Conservation (phyloP, 2,888 invertebrate species). For the Baccha elongata region DNA sequence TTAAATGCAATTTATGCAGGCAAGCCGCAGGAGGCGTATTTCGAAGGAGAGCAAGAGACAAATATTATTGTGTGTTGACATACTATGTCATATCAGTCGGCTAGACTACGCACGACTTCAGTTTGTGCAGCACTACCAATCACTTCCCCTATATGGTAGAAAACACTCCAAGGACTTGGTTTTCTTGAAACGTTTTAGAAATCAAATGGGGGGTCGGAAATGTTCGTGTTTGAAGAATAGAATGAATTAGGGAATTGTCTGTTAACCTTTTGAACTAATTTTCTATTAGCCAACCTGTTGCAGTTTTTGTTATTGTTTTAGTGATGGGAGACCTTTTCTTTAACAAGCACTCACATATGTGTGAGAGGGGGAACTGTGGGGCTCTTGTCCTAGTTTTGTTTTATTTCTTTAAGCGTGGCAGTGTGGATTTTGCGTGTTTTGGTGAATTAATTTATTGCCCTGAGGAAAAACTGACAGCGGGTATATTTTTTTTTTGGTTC, state of each 20-base stretch:
- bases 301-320: slow-evolving; percentile 10
- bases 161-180: slow-evolving; percentile 16
- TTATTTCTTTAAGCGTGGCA: slow-evolving; percentile 37
- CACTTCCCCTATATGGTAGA: background rate
- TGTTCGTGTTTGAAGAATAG: slow-evolving; percentile 58
- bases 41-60: background rate
- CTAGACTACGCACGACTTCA: slow-evolving; percentile 44
- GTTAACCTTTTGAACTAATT: slow-evolving; percentile 68
- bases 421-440: slow-evolving; percentile 61
- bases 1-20: slow-evolving; percentile 51
- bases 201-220: slow-evolving; percentile 12
- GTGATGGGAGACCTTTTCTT: background rate
- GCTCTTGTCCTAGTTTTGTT: slow-evolving; percentile 10
- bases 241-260: slow-evolving; percentile 68
- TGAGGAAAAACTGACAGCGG: slow-evolving; percentile 30
- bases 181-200: slow-evolving; percentile 14
- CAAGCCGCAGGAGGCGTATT: background rate
- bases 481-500: background rate
- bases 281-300: slow-evolving; percentile 59
- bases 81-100: slow-evolving; percentile 32
- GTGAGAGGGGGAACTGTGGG: background rate
- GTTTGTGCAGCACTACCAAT: background rate
- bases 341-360: background rate
- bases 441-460: slow-evolving; percentile 56
- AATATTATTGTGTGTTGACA: background rate